These are phyloP conservation scores for Prionailurus viverrinus DNA, from an alignment of 2,113 vertebrate species.

Conservation along the genomic window DNA sequence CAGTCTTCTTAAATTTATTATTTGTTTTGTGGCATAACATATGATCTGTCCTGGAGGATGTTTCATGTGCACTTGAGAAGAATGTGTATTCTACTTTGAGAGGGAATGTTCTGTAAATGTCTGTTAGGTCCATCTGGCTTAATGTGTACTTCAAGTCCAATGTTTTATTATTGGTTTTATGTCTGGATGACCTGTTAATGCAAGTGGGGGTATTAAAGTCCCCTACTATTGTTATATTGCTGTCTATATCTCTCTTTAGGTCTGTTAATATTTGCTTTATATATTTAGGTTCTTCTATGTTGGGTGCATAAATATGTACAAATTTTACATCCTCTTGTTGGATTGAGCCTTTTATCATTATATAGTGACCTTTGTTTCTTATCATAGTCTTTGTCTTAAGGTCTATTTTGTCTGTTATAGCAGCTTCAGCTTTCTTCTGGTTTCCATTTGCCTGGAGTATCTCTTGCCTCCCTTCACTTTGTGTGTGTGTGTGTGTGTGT, in stretches of 20 bases:
- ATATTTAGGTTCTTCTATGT: not conserved
- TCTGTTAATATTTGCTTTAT: not conserved
- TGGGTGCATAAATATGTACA: not conserved
- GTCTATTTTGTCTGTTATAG: not conserved
- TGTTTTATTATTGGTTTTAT: not conserved
- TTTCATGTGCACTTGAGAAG: not conserved
- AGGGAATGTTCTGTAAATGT: not conserved
- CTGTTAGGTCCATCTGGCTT: not conserved
- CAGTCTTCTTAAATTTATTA: not conserved
- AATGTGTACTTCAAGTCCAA: not conserved
- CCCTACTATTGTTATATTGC: not conserved
- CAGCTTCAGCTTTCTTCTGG: not conserved
- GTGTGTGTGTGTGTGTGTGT: no score
- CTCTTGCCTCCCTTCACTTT: not conserved
- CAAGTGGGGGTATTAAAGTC: not conserved
- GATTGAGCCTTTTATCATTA: not conserved
- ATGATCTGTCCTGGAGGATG: not conserved
- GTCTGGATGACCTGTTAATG: not conserved
- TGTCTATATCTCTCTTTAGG: not conserved
- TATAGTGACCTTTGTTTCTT: not conserved
- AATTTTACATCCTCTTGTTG: not conserved
- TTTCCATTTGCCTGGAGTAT: not conserved
- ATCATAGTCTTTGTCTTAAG: not conserved
- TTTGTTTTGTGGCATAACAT: not conserved
- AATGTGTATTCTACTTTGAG: not conserved